Evolutionary conservation across 2,113 vertebrate genomes (phyloP), one percentile per base, ranked within the genome.

Genomic region (Benitochromis conjunctus): DNA sequence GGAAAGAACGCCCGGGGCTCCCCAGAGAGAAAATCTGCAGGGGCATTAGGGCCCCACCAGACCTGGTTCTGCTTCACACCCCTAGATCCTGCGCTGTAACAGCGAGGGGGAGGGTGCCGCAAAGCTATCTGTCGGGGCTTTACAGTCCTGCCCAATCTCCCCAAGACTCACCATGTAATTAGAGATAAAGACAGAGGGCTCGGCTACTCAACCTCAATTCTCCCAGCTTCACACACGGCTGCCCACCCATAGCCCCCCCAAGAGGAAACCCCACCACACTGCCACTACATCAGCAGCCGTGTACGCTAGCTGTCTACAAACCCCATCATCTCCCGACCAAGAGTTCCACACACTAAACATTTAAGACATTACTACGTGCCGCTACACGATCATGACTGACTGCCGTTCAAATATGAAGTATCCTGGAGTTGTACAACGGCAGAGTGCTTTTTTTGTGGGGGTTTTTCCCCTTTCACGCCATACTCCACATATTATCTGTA

Each of bases 171-270:
- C 84, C 92, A 89, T 95, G 94, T 95, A 95, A 95, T 95, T 95
- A 95, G 93, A 93, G 92, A 93, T 94, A 93, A 95, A 95, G 92
- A 95, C 94, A 94, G 84, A 93, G 92, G 92, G 88, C 91, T 92
- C 82, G 62, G 86, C 71, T 91, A 91, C 92, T 95, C 91, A 93
- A 94, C 93, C 93, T 92, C 94, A 93, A 92, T 93, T 94, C 92
- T 92, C 66, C 79, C 24, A 46, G 89, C 87, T 92, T 93, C 90
- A 94, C 94, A 94, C 92, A 89, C 86, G 88, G 62, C 89, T 90
- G 86, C 88, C 88, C 92, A 90, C 89, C 91, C 91, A 85, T 48
- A 84, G 86, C 51, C 88, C 89, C 89, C 90, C 89, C 86, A 82
- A 76, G 80, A 89, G 91, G 88, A 86, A 85, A 62, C 31, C 55